A percentile compares a stretch with the other conserved stretches of the same genome.
phyloP scores from a whole-genome alignment of 1,140 invertebrate genomes.

The Wiebesia pumilae region DNA sequence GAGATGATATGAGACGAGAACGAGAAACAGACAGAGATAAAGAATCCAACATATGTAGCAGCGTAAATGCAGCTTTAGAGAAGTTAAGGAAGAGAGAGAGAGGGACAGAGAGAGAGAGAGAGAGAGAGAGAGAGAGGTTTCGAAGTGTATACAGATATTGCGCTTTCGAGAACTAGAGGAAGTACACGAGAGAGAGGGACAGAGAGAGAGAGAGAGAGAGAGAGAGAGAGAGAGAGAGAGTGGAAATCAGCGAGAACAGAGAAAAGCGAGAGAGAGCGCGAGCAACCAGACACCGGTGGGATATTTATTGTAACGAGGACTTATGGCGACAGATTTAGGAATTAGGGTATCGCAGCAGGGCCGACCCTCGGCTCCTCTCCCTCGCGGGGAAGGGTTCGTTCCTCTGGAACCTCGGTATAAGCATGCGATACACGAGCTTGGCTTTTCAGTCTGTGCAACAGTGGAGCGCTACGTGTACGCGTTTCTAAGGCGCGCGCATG shows the following conservation, averaged over 20 bases:
- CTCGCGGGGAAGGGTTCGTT: not conserved
- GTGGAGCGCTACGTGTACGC: not conserved
- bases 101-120: not conserved
- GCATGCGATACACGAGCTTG: too few species aligned
- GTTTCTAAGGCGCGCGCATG: constrained; percentile 52
- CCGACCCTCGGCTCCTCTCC: constrained; percentile 31
- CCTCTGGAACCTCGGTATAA: not conserved
- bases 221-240: not conserved
- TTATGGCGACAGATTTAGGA: constrained; percentile 77
- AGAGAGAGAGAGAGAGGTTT: not conserved
- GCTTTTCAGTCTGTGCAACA: not conserved
- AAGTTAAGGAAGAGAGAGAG: not conserved
- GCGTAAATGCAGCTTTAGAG: not conserved
- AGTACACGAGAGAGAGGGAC: constrained; percentile 17
- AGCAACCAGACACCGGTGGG: constrained; percentile 67
- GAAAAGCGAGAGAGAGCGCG: not conserved
- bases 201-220: constrained; percentile 57
- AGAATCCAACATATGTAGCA: not conserved
- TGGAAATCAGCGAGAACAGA: constrained; percentile 54
- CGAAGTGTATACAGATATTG: not conserved
- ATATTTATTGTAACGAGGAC: constrained; percentile 76
- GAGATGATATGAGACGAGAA: not conserved
- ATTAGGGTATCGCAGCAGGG: constrained; percentile 71
- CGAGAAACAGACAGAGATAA: not conserved
- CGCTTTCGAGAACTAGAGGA: not conserved